A percentile compares a stretch with the other conserved stretches of the same genome.
phyloP scores from a whole-genome alignment of 2,888 invertebrate species.

The Morpho helenor region DNA sequence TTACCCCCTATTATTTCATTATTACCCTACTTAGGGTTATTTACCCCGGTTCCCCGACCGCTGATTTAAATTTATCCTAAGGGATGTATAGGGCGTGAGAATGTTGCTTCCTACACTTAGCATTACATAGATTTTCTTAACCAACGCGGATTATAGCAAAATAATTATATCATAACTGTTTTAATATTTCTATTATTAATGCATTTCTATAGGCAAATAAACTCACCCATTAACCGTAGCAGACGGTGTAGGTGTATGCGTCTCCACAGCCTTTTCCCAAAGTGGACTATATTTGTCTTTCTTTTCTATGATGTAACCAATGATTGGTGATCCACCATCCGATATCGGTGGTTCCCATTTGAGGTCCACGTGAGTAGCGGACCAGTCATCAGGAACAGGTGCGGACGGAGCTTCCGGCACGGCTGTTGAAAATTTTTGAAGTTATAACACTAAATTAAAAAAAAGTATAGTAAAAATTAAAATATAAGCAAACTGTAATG shows the following conservation, averaged over 20 bases:
- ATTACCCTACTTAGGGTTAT: no score
- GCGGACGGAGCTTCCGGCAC: conserved; percentile 92
- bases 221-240: conserved; percentile 89
- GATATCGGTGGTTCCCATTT: conserved; percentile 93
- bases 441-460: neutral
- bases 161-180: no score
- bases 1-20: no score
- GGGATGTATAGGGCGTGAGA: no score
- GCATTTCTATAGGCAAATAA: neutral
- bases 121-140: no score
- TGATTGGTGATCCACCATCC: conserved; percentile 96
- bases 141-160: no score
- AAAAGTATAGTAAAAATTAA: no score
- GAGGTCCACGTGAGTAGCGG: conserved; percentile 93
- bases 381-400: conserved; percentile 96
- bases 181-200: no score
- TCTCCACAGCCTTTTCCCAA: conserved; percentile 96
- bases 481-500: no score
- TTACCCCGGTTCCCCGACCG: no score
- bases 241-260: conserved; percentile 84
- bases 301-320: conserved; percentile 95
- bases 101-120: no score
- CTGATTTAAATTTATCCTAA: no score
- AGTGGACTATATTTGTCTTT: conserved; percentile 94
- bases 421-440: conserved; percentile 71